Conservation (phyloP, 2,797 vertebrate species). For the Oreortyx pictus region DNA sequence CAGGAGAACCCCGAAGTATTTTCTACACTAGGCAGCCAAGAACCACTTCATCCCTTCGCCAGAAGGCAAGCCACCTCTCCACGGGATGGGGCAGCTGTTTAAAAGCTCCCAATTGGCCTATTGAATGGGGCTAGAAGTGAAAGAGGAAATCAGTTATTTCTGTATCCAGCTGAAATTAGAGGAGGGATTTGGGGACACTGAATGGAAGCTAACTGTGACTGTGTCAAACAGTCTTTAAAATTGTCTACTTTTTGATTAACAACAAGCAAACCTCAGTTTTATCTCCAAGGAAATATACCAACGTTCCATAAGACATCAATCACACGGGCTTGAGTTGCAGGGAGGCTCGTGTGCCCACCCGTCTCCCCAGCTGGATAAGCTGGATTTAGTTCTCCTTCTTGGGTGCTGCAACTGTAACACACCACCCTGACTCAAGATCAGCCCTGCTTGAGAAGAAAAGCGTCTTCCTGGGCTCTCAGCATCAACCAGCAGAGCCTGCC, state of each 20-base stretch:
- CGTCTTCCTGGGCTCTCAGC: background rate
- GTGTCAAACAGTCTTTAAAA: background rate
- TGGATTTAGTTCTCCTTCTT: background rate
- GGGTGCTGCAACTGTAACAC: background rate
- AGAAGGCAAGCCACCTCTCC: constrained; percentile 13
- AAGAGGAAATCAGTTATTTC: constrained; percentile 7
- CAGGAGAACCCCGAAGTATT: background rate
- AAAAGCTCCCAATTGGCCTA: constrained; percentile 12
- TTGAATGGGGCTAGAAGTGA: background rate
- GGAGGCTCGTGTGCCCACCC: background rate
- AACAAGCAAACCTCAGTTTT: background rate
- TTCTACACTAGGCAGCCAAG: background rate
- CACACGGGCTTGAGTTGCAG: background rate
- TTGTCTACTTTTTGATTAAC: constrained; percentile 30
- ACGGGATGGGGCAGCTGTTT: background rate
- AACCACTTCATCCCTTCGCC: background rate
- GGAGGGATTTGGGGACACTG: constrained; percentile 39
- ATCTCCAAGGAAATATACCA: background rate
- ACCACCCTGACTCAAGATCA: background rate
- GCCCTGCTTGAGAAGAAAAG: background rate
- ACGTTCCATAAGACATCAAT: background rate
- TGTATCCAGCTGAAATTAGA: constrained; percentile 49
- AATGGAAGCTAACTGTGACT: background rate
- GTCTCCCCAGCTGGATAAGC: background rate
- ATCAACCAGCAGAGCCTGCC: background rate